Conservation (phyloP, 1,140 invertebrate genomes). For the Pentalonia nigronervosa region DNA sequence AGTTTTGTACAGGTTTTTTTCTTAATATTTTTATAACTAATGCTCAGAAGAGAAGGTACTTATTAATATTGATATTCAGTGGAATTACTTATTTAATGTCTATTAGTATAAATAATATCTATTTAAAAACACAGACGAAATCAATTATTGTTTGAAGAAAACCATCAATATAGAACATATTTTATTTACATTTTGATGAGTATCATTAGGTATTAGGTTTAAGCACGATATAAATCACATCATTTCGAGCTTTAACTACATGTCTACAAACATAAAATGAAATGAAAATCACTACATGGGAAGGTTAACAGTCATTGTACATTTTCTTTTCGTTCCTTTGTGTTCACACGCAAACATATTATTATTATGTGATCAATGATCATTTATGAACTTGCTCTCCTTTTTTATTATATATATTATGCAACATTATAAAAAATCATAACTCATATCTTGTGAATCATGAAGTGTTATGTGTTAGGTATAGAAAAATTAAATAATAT, state of each 20-base stretch:
- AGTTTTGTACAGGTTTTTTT: not conserved
- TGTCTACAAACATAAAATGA: not conserved
- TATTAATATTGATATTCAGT: not conserved
- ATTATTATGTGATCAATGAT: conserved; percentile 12
- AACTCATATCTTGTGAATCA: conserved; percentile 1
- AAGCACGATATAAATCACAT: not conserved
- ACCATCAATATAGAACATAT: not conserved
- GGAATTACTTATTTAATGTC: not conserved
- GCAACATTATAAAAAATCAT: not conserved
- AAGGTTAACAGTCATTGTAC: not conserved
- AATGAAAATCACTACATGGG: not conserved
- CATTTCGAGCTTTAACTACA: not conserved
- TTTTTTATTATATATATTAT: not conserved
- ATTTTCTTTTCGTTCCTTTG: conserved; percentile 18
- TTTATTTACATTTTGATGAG: not conserved
- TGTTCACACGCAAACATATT: not conserved
- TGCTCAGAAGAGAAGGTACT: not conserved
- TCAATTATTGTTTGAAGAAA: not conserved
- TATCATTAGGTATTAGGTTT: not conserved
- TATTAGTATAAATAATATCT: not conserved
- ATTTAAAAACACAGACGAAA: not conserved
- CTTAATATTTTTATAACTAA: not conserved
- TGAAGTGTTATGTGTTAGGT: not conserved
- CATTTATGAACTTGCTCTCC: conserved; percentile 9
- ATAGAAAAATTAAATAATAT: not conserved